Base-by-base conservation (phyloP, 2,888 invertebrate species). In the Drosophila lacicola region DNA sequence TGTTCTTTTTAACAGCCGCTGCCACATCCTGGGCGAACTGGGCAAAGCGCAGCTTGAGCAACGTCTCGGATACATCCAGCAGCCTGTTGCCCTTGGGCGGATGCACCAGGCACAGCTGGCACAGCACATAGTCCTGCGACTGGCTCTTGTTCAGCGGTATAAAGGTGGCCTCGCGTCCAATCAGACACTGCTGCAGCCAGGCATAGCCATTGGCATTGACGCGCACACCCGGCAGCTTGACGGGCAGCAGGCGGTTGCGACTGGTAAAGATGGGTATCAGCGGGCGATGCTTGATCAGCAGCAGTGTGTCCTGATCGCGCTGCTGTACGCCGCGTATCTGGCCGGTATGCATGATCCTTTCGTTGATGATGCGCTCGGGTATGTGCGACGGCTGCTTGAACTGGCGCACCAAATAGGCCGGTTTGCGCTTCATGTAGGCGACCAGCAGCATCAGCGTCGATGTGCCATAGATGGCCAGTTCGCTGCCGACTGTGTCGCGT, bases 121-220 rank as follows among this genome's bases (percentile, higher is more conserved):
- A 94, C 19, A 92, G 91, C 17, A 93, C 90, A 79, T 86, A 93
- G 44, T 93, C 90, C 50, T 90, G 88, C 1, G 91, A 81, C 42
- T 81, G 91, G 33, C 86, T 73, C 50, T 90, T 88, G 25, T 89
- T 89, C 5, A 94, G 46, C 13, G 94, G 93, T 75, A 93, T 77
- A 73, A 93, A 93, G 72, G 90, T 91, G 29, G 94, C 88, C 50
- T 90, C 80, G 6, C 93, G 92, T 19, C 92, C 93, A 34, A 91
- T 85, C 5, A 93, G 89, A 47, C 94, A 90, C 51, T 92, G 92
- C 79, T 94, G 93, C 55, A 94, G 83, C 94, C 94, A 94, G 0
- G 92, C 90, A 56, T 88, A 90, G 2, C 92, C 92, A 72, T 92
- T 92, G 14, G 91, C 88, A 70, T 91, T 91, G 4, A 92, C 90